Conservation (phyloP, 2,888 invertebrate genomes). For the Cryptocephalus moraei region DNA sequence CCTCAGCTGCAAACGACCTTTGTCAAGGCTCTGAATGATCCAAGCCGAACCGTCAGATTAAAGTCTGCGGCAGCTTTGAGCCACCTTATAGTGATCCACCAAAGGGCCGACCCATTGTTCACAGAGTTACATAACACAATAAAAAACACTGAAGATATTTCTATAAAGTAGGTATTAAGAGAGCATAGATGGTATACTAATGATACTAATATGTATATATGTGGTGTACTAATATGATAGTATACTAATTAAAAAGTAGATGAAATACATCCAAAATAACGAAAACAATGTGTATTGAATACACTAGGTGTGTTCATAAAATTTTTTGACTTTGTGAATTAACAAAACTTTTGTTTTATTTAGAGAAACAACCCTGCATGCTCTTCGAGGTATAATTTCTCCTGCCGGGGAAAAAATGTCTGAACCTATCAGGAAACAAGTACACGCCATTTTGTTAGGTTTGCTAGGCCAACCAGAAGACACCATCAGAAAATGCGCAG, state of each 20-base stretch:
- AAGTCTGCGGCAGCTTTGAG: constrained; percentile 83
- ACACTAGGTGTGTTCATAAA: no score
- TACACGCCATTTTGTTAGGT: constrained; percentile 56
- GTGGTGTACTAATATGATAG: no score
- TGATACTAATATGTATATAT: no score
- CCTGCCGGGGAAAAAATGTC: constrained; percentile 86
- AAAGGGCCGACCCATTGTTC: constrained; percentile 90
- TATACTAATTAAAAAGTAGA: no score
- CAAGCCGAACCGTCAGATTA: constrained; percentile 75
- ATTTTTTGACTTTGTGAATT: background rate
- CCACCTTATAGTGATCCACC: constrained; percentile 83
- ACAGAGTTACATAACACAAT: constrained; percentile 82
- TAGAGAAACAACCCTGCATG: constrained; percentile 89
- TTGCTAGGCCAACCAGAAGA: constrained; percentile 71
- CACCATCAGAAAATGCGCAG: constrained; percentile 66
- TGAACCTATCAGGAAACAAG: constrained; percentile 63
- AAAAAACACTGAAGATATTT: constrained; percentile 73
- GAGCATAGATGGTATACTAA: no score
- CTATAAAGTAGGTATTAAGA: constrained; percentile 40
- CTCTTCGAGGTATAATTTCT: constrained; percentile 72
- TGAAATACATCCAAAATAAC: no score
- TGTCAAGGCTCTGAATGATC: constrained; percentile 87
- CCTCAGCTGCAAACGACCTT: constrained; percentile 98
- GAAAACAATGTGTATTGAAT: no score
- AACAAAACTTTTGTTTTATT: constrained; percentile 8